phyloP scores from a whole-genome alignment of 2,113 vertebrate species.

The Melanerpes aurifrons region DNA sequence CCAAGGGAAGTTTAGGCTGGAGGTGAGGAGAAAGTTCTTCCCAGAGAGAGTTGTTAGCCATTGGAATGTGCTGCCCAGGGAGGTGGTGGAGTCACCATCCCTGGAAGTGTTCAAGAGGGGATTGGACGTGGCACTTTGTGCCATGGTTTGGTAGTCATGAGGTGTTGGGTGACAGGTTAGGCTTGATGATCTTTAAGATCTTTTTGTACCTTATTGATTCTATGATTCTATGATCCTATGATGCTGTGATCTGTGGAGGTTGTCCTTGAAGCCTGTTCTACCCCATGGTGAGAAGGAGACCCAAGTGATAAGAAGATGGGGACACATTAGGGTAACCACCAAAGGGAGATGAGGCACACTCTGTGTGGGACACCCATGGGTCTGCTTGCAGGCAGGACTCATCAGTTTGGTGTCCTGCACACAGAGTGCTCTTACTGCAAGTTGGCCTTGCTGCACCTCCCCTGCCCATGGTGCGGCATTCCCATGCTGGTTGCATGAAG shows the following conservation, averaged over 20 bases:
- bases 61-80: too few relatives aligned
- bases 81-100: too few relatives aligned
- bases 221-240: too few relatives aligned
- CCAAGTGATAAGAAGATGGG: background rate
- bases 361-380: background rate
- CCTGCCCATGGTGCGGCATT: rapidly evolving
- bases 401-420: background rate
- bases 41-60: too few relatives aligned
- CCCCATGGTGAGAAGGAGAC: rapidly evolving
- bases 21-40: too few relatives aligned
- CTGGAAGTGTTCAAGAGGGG: too few relatives aligned
- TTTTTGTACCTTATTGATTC: too few relatives aligned
- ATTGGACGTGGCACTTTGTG: too few relatives aligned
- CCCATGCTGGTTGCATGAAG: background rate
- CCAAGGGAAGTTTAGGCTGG: too few relatives aligned
- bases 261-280: background rate
- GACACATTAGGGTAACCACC: rapidly evolving
- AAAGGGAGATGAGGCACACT: background rate
- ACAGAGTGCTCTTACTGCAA: background rate
- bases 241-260: background rate
- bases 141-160: too few relatives aligned
- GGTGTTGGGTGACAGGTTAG: too few relatives aligned
- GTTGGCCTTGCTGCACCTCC: background rate
- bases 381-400: background rate
- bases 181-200: too few relatives aligned